phyloP scores from a whole-genome alignment of 2,888 invertebrate species.

The Trichogramma dendrolimi region DNA sequence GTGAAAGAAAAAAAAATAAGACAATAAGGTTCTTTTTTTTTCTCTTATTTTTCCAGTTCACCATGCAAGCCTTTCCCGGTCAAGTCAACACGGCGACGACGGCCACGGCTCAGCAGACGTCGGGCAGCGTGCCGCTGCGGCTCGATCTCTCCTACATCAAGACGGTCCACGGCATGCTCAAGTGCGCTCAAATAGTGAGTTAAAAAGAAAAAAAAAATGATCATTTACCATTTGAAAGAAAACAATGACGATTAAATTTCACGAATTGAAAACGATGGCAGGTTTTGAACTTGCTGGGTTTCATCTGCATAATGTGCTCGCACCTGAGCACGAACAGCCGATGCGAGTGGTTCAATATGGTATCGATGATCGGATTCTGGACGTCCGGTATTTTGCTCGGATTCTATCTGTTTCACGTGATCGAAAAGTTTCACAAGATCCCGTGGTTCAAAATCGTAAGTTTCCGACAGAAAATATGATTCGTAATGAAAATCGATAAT shows the following conservation, averaged over 20 bases:
- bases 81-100: constrained; percentile 68
- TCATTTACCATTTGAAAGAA: neutral
- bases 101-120: constrained; percentile 56
- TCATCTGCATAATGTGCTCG: constrained; percentile 73
- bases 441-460: constrained; percentile 80
- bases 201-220: neutral
- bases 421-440: constrained; percentile 79
- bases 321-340: constrained; percentile 55
- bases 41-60: constrained; percentile 3
- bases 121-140: constrained; percentile 68
- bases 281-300: constrained; percentile 69
- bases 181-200: constrained; percentile 72
- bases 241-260: neutral
- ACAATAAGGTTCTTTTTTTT: no score
- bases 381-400: constrained; percentile 74
- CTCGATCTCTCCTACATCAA: constrained; percentile 70
- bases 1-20: no score
- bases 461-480: constrained; percentile 10
- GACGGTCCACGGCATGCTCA: constrained; percentile 72
- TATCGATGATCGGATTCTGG: constrained; percentile 82
- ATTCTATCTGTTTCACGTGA: constrained; percentile 78
- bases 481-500: neutral
- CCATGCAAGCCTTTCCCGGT: constrained; percentile 66
- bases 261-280: constrained; percentile 44
- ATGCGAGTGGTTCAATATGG: constrained; percentile 72